Conservation (phyloP, 1,140 invertebrate species). For the Microplitis mediator region DNA sequence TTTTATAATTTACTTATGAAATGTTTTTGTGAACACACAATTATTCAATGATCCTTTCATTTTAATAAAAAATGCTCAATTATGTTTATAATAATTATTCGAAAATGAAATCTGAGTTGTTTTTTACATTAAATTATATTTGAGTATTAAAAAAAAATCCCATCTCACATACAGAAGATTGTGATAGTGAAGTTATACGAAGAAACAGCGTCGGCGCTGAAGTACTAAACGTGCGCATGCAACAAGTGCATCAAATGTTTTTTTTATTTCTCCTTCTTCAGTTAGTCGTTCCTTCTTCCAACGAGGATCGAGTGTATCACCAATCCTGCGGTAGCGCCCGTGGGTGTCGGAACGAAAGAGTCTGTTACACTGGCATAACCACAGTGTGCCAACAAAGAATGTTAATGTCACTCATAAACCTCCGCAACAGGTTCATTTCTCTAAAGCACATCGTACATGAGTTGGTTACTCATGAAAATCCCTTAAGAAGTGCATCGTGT, state of each 20-base stretch:
- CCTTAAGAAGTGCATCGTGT: conserved; percentile 45
- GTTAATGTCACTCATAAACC: conserved; percentile 56
- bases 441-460: conserved; percentile 27
- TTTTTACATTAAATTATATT: no score
- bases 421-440: conserved; percentile 58
- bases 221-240: conserved; percentile 24
- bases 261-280: conserved; percentile 15
- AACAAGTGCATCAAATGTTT: conserved; percentile 45
- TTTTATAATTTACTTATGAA: no score
- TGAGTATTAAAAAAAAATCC: no score
- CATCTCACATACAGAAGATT: background rate
- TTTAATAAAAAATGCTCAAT: no score
- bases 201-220: background rate
- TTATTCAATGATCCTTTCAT: no score
- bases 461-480: conserved; percentile 43
- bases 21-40: no score
- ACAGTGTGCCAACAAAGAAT: conserved; percentile 45
- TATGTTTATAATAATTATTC: no score
- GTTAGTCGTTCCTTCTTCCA: conserved; percentile 17
- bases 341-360: conserved; percentile 6
- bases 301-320: conserved; percentile 10
- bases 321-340: background rate
- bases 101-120: no score
- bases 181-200: background rate
- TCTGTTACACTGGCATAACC: conserved; percentile 11